Evolutionary conservation across 2,888 invertebrate species (phyloP), one percentile per base, ranked within the genome.

Genomic region (Chaetogeoica ovagalla): DNA sequence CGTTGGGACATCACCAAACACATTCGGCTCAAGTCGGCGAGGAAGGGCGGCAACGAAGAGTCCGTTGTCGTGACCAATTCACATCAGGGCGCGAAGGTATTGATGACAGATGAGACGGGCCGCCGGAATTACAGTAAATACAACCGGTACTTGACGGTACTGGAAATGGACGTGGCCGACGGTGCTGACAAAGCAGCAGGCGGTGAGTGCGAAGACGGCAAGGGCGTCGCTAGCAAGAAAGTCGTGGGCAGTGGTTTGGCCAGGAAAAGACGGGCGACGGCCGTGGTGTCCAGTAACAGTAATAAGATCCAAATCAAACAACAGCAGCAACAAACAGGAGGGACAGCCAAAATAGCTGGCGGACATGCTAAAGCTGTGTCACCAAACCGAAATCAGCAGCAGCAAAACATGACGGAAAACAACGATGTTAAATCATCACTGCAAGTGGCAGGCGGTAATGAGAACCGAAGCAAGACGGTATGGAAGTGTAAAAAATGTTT

Each of bases 1-100:
- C 91, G 96, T 83, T 97, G 96, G 94, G 97, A 97, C 87, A 95
- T 97, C 82, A 95, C 95, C 43, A 95, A 97, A 86, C 98, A 98
- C 86, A 96, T 97, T 83, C 93, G 95, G 85, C 88, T 96, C 84
- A 96, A 95, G 88, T 93, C 94, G 11, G 93, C 93, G 37, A n/a
- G 43, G 9, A 21, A 39, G 0, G 92, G 95, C 94, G 73, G 95
- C 95, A 86, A 94, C 94, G 87, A 94, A 94, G 65, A 95, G 95
- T 83, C 89, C 95, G 83, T 1, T 8, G 23, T 9, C 39, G 7
- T 13, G 11, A 13, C 95, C 87, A 91, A 92, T 73, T 91, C 91
- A 71, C 96, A 96, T 86, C 90, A 91, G 84, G 90, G 90, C 82
- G 94, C 93, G 72, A 91, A 92, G 87, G 94, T 96, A 66, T 88